phyloP scores from a whole-genome alignment of 2,888 invertebrate genomes.

The Eurytoma adleriae region DNA sequence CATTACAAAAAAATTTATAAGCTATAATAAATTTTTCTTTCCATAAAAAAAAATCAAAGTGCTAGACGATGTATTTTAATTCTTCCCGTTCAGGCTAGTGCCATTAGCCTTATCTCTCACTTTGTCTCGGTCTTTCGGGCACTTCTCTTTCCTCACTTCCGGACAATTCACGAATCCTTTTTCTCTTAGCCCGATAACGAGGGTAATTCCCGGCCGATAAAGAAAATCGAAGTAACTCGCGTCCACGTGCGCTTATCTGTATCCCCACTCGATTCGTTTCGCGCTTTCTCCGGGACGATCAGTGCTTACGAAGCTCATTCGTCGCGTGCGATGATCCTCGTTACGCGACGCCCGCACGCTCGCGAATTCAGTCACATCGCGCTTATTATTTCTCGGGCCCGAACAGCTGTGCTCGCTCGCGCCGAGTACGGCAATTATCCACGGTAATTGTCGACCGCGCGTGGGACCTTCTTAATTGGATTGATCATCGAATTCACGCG shows the following conservation, averaged over 20 bases:
- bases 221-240: conserved; percentile 64
- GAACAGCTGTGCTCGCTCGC: neutral
- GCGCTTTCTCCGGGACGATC: conserved; percentile 46
- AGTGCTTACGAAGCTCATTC: conserved; percentile 55
- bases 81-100: neutral
- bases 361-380: conserved; percentile 23
- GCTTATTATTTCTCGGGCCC: conserved; percentile 18
- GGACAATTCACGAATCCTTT: conserved; percentile 29
- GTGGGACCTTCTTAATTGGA: conserved; percentile 6
- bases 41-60: too few relatives aligned
- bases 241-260: conserved; percentile 56
- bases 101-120: conserved; percentile 22
- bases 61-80: neutral
- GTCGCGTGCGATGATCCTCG: conserved; percentile 12
- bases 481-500: conserved; percentile 22
- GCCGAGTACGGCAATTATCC: conserved; percentile 22
- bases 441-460: conserved; percentile 14
- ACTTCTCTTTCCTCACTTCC: conserved; percentile 23
- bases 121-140: conserved; percentile 13
- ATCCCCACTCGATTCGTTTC: conserved; percentile 23
- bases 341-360: conserved; percentile 11
- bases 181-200: conserved; percentile 68
- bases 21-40: too few relatives aligned
- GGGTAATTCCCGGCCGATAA: conserved; percentile 69
- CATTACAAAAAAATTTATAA: too few relatives aligned